Base-by-base conservation (phyloP, 2,113 vertebrate genomes). In the Pteropus alecto region DNA sequence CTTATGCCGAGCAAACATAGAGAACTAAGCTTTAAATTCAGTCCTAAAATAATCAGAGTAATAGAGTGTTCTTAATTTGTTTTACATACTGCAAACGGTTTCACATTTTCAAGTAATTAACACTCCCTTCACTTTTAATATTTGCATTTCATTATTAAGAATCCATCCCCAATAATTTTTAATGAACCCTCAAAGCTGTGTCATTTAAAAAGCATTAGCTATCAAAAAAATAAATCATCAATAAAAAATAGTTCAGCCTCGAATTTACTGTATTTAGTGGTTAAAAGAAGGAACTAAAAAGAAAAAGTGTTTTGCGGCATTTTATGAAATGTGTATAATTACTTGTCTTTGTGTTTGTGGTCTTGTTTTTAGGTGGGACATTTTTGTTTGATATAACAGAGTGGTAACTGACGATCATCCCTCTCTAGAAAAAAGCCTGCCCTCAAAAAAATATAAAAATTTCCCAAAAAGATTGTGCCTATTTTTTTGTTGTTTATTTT, bases 61-160 rank as follows among this genome's bases (percentile, higher is more conserved):
- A 67, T 46, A 81, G 46, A 92, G 48, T 85, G 18, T 38, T 76
- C 67, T 78, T 91, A 73, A 48, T 96, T 79, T 87, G 54, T 90
- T 95, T 96, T 92, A 96, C 96, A 68, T 28, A 41, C 54, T 92
- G 78, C 79, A 97, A 94, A 95, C 94, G 74, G 70, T 92, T 97
- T 97, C 76, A 89, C 54, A 87, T 95, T 97, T 96, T 76, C 92
- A 93, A 94, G 79, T 96, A 96, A 96, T 97, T 97, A 96, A 87
- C 63, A 97, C 92, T 96, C 78, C 46, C 56, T 96, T 97, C 54
- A 58, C 77, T 97, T 97, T 88, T 94, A 87, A 96, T 97, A 96
- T 93, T 97, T 98, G 71, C 88, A 89, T 94, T 96, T 97, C 82
- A 56, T 88, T 97, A 95, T 96, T 97, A 87, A 95, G 96, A 90